Evolutionary conservation across 2,113 vertebrate species (phyloP).

Genomic region (Solea solea): DNA sequence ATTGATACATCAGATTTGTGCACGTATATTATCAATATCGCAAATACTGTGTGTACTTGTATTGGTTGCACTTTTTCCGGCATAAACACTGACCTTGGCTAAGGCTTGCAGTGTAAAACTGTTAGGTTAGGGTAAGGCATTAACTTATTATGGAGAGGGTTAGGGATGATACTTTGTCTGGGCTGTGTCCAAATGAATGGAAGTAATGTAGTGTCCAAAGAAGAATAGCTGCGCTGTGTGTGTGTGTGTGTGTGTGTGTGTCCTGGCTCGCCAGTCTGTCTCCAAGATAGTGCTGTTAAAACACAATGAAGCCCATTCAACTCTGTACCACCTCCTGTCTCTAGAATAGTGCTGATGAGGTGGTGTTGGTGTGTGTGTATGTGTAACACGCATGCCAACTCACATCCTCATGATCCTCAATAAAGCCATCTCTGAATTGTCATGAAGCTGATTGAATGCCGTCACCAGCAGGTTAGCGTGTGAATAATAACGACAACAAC

Average conservation of each 20-base stretch:
- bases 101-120: background rate
- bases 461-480: background rate
- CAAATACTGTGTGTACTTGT: too few species aligned
- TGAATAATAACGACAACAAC: constrained; percentile 9
- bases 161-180: too few species aligned
- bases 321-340: constrained; percentile 35
- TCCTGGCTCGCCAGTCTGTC: constrained; percentile 25
- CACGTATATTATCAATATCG: too few species aligned
- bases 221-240: constrained; percentile 9
- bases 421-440: constrained; percentile 23
- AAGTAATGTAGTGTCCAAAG: too few species aligned
- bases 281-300: constrained; percentile 42
- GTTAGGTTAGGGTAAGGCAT: too few species aligned
- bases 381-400: background rate
- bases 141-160: too few species aligned
- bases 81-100: too few species aligned
- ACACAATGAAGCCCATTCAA: constrained; percentile 64
- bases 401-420: constrained; percentile 16
- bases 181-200: too few species aligned
- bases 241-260: background rate
- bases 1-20: too few species aligned
- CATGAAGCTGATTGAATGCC: background rate
- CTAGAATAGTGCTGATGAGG: constrained; percentile 31
- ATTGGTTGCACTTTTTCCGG: too few species aligned
- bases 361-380: background rate